phyloP scores from a whole-genome alignment of 2,113 vertebrate genomes.

The Junco hyemalis region DNA sequence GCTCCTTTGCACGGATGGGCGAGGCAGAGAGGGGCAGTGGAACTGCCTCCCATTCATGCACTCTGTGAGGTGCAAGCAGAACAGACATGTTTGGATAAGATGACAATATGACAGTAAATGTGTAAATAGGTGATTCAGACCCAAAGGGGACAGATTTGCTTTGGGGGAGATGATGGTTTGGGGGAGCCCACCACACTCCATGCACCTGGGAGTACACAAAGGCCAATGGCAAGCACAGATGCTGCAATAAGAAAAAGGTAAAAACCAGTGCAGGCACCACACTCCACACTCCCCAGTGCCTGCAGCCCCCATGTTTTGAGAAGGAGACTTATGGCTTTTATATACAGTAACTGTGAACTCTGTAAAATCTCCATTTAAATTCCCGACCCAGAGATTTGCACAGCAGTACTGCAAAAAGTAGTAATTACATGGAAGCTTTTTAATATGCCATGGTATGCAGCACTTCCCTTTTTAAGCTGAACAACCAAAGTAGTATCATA shows the following conservation, averaged over 20 bases:
- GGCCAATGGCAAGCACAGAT: neutral
- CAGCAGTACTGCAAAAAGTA: slow-evolving; percentile 21
- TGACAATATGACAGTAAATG: fast-evolving
- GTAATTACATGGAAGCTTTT: slow-evolving; percentile 50
- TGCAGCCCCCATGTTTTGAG: neutral
- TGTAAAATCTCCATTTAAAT: slow-evolving; percentile 14
- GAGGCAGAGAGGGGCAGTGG: neutral
- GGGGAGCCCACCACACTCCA: neutral
- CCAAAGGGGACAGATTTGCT: neutral
- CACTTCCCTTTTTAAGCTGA: slow-evolving; percentile 17
- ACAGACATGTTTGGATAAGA: neutral
- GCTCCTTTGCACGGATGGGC: neutral
- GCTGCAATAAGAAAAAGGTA: neutral
- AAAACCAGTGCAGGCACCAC: neutral
- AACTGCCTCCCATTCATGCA: neutral
- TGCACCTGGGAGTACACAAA: neutral
- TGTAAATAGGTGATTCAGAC: neutral
- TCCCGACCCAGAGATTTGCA: slow-evolving; percentile 7
- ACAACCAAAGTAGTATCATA: slow-evolving; percentile 12
- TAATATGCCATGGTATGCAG: slow-evolving; percentile 12
- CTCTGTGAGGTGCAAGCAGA: neutral
- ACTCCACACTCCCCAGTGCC: neutral
- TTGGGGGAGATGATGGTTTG: neutral
- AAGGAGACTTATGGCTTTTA: neutral
- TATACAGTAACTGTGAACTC: neutral